Evolutionary conservation across 2,797 vertebrate genomes (phyloP).

Genomic region (Poecile montanus): DNA sequence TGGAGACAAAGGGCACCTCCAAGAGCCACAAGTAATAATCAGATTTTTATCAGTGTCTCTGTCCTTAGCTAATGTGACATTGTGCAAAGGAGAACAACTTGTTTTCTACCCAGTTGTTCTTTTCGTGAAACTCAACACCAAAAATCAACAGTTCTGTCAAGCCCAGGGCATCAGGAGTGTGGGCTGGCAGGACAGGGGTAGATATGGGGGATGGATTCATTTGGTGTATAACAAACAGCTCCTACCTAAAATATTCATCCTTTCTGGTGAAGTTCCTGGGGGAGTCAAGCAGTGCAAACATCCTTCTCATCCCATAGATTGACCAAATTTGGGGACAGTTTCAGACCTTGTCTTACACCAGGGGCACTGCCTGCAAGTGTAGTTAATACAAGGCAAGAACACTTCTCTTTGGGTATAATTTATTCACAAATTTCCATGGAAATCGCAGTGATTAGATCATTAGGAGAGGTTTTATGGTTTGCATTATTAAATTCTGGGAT

Average conservation of each 20-base stretch:
- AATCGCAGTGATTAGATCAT: slow-evolving; percentile 42
- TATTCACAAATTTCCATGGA: slow-evolving; percentile 31
- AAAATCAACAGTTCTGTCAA: neutral
- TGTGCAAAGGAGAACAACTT: neutral
- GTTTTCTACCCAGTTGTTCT: neutral
- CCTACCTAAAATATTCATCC: neutral
- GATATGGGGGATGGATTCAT: neutral
- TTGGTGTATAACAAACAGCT: neutral
- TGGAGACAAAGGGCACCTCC: neutral
- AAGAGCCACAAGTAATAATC: neutral
- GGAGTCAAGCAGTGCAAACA: neutral
- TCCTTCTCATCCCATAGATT: neutral
- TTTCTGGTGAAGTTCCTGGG: neutral
- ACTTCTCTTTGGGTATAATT: slow-evolving; percentile 1
- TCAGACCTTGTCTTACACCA: neutral
- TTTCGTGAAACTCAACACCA: neutral
- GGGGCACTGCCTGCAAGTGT: neutral
- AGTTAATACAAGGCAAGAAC: neutral
- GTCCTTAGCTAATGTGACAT: neutral
- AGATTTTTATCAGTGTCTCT: neutral
- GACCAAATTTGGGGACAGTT: neutral
- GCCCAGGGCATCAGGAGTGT: neutral
- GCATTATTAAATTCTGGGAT: slow-evolving; percentile 58
- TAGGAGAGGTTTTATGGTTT: slow-evolving; percentile 44
- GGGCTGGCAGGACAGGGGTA: neutral